Evolutionary conservation across 2,888 invertebrate genomes (phyloP).

Genomic region (Zaprionus bogoriensis): DNA sequence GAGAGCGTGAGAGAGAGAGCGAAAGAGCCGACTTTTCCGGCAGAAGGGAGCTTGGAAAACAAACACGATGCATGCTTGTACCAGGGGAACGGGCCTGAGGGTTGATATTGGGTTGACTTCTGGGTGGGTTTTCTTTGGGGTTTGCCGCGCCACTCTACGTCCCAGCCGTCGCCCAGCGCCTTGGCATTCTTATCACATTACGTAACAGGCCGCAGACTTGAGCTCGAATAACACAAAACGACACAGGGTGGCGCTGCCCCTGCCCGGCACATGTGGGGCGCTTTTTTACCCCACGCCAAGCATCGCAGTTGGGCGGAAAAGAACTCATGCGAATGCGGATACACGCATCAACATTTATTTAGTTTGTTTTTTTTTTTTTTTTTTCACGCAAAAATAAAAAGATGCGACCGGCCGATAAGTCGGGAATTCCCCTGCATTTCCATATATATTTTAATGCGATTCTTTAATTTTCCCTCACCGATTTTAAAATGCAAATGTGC

Average conservation of each 20-base stretch:
- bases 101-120: conserved; percentile 25
- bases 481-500: conserved; percentile 51
- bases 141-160: background rate
- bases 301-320: background rate
- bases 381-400: conserved; percentile 20
- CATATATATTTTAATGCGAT: conserved; percentile 34
- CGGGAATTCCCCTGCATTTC: conserved; percentile 32
- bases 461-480: conserved; percentile 42
- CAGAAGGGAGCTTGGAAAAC: conserved; percentile 12
- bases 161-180: background rate
- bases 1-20: background rate
- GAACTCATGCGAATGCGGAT: conserved; percentile 41
- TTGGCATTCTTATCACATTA: conserved; percentile 72
- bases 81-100: conserved; percentile 10
- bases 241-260: conserved; percentile 27
- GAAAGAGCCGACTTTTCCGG: background rate
- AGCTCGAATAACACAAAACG: conserved; percentile 58
- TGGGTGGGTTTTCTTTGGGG: conserved; percentile 11
- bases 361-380: conserved; percentile 6
- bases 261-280: conserved; percentile 1
- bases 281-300: no score
- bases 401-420: conserved; percentile 42
- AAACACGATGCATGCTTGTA: conserved; percentile 23
- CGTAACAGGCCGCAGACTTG: conserved; percentile 74
- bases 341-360: conserved; percentile 57